Base-by-base conservation (phyloP, 1,140 invertebrate genomes). In the Euglossa dilemma region DNA sequence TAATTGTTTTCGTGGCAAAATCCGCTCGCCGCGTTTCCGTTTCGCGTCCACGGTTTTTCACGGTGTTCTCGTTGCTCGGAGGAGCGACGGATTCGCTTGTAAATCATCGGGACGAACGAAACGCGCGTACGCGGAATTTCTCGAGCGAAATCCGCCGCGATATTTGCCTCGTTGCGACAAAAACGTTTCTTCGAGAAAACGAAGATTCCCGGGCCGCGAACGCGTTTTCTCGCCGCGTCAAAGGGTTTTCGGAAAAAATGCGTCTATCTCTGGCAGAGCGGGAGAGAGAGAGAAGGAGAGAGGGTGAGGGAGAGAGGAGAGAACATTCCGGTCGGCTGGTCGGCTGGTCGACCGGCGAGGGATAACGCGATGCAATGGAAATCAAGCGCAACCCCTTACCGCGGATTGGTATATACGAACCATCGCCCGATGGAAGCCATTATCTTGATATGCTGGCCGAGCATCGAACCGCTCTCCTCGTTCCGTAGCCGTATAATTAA, bases 301-400 rank as follows among this genome's bases (percentile, higher is more conserved):
- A 9, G 45, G 45, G 63, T 9, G 50, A 6, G 50, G 54, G 61
- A 54, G 59, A 56, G 50, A 25, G 43, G 52, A 67, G 57, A 36
- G 23, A 52, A n/a, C 43, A 71, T 81, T 81, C 43, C 79, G 59
- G 12, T 80, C 76, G 78, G 9, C 64, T 56, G 59, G 57, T 73
- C 43, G 79, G 71, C 77, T 57, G 52, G 71, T 28, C 69, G 67
- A 20, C 18, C 52, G 78, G 56, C 80, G 69, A 88, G 85, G 84
- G 88, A 86, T 87, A 89, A 89, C 88, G 80, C 89, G 89, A 90
- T 91, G 89, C 89, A 88, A 90, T 91, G 87, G 89, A 91, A 91
- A 91, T 91, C 90, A 91, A 91, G 87, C 87, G 88, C 87, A 91
- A 91, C 85, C 89, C 87, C 89, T 90, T 90, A 90, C 89, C 81